Base-by-base conservation (phyloP, 2,888 invertebrate genomes). In the Cotesia congregata region DNA sequence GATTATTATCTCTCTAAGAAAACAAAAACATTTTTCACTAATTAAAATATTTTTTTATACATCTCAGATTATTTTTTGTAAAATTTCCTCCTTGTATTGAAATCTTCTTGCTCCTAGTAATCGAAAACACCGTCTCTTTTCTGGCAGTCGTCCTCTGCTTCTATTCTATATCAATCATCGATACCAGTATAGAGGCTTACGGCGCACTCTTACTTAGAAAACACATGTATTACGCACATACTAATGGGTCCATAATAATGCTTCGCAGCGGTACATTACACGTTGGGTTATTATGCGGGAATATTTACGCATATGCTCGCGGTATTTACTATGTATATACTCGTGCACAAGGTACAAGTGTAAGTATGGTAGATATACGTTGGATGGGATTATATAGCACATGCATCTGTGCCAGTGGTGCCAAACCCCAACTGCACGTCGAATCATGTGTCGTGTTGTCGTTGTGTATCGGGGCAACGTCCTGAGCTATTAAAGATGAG, bases 381-480 rank as follows among this genome's bases (percentile, higher is more conserved):
- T 67, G 50, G 75, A 20, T 67, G 17, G 12, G 9, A 72, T 59
- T 61, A 69, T 84, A 84, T 83, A 30, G 30, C 30, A 30, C 30
- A 84, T 86, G 88, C 88, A 89, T 88, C 86, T 89, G 85, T 89
- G 89, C 88, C 89, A 89, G 88, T 89, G 88, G 89, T 88, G 86
- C 84, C 86, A 88, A 87, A 84, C 84, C 87, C 85, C 84, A 85
- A 50, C 50, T 50, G 50, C 50, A 50, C 50, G 12, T 50, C 78
- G 71, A 73, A 65, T 39, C 70, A 30, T 72, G 38, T 69, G 39
- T 69, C 64, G 60, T 72, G 72, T 77, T 50, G 50, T 50, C 69
- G 72, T 77, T 50, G 50, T 50, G 50, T 50, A 76, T 75, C 77
- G 73, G 79, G 87, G 88, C 88, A 88, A 89, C 83, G 89, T 86